Percentiles rank a stretch among this genome's conserved stretches.
These are phyloP conservation scores for Cabera pusaria DNA, from an alignment of 2,888 invertebrate species.

Conservation along the genomic window DNA sequence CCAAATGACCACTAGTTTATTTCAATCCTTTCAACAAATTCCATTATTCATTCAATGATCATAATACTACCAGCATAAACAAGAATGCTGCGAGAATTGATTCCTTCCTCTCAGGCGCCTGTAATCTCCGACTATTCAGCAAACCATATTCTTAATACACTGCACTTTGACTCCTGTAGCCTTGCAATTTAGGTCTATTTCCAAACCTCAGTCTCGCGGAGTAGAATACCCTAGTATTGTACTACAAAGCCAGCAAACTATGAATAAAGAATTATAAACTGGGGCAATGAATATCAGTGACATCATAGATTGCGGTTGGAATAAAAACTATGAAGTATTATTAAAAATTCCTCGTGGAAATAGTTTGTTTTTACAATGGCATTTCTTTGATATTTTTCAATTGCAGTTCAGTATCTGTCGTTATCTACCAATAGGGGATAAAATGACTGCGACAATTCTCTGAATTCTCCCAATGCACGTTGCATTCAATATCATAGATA, in stretches of 20 bases:
- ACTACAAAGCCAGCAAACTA: constrained; percentile 18
- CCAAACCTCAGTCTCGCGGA: constrained; percentile 1
- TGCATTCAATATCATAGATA: too few species aligned
- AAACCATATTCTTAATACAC: constrained; percentile 1
- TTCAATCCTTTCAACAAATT: not conserved
- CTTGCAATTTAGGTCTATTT: constrained; percentile 5
- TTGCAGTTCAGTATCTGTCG: too few species aligned
- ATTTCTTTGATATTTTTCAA: too few species aligned
- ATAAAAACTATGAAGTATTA: too few species aligned
- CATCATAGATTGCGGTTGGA: constrained; percentile 22
- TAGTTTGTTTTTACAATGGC: too few species aligned
- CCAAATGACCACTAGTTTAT: constrained; percentile 1
- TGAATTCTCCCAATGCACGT: too few species aligned
- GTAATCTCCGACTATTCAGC: constrained; percentile 9
- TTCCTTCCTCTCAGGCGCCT: constrained; percentile 27
- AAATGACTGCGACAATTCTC: too few species aligned
- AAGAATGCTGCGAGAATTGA: constrained; percentile 23
- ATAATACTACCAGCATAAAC: constrained; percentile 23
- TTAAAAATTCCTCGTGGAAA: too few species aligned
- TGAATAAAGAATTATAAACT: constrained; percentile 22
- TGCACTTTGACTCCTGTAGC: not conserved
- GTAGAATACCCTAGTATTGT: constrained; percentile 14
- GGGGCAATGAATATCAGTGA: constrained; percentile 27
- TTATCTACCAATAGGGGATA: too few species aligned
- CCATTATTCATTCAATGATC: constrained; percentile 25